Evolutionary conservation across 2,113 vertebrate species (phyloP).

Genomic region (Pionites leucogaster): DNA sequence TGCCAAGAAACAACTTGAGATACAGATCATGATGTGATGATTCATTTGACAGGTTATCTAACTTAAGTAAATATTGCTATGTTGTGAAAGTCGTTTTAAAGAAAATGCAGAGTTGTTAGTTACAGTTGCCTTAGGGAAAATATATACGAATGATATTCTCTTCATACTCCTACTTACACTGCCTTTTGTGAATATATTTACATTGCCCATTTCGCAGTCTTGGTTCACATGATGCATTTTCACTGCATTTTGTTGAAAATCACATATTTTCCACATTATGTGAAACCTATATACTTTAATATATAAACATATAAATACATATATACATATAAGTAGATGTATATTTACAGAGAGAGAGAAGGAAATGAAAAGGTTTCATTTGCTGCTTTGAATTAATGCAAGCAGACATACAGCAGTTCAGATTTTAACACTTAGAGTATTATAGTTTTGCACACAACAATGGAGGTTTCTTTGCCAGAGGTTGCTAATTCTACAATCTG

Average conservation of each 20-base stretch:
- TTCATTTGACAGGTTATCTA: conserved; percentile 39
- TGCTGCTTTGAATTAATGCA: neutral
- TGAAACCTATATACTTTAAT: neutral
- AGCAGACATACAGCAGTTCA: neutral
- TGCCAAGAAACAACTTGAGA: neutral
- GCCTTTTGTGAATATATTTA: neutral
- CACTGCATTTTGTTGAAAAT: neutral
- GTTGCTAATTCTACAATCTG: neutral
- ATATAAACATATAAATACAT: neutral
- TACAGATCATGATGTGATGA: conserved; percentile 25
- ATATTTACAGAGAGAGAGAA: neutral
- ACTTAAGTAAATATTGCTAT: conserved; percentile 19
- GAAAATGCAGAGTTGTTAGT: neutral
- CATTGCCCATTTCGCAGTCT: neutral
- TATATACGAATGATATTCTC: neutral
- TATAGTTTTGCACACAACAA: neutral
- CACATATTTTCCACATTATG: neutral
- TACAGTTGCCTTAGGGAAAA: neutral
- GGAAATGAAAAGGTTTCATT: neutral
- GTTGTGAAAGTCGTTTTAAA: conserved; percentile 9
- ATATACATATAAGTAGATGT: neutral
- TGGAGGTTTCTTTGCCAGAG: neutral
- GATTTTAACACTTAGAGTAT: neutral
- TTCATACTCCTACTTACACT: neutral
- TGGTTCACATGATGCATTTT: neutral